These are phyloP conservation scores for Zaprionus kolodkinae DNA, from an alignment of 1,140 invertebrate species.

Conservation along the genomic window DNA sequence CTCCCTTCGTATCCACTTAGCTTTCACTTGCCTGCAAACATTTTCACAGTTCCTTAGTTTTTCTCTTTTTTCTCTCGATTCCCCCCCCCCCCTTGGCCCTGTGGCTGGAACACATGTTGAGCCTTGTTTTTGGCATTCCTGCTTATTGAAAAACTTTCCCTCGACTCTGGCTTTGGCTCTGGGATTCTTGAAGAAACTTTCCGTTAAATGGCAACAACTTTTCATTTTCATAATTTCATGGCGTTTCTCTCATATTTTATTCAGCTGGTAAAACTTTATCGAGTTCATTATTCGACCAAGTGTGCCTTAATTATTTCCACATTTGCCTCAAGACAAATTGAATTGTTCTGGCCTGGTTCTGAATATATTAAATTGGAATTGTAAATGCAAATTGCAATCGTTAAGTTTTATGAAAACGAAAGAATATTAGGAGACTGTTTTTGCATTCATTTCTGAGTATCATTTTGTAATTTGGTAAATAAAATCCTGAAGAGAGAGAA, in stretches of 20 bases:
- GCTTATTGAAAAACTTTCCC: slow-evolving; percentile 78
- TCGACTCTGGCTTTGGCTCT: slow-evolving; percentile 6
- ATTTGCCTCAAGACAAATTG: slow-evolving; percentile 54
- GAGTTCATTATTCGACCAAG: slow-evolving; percentile 61
- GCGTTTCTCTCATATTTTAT: slow-evolving; percentile 46
- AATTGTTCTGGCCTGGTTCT: slow-evolving; percentile 41
- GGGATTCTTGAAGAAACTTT: slow-evolving; percentile 59
- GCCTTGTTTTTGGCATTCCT: slow-evolving; percentile 61
- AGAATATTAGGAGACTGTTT: slow-evolving; percentile 2
- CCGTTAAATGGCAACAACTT: slow-evolving; percentile 69
- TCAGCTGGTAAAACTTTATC: slow-evolving; percentile 47
- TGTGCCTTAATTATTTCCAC: slow-evolving; percentile 62
- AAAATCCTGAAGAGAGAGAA: background rate
- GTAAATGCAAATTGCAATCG: slow-evolving; percentile 4
- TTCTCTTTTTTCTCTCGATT: slow-evolving; percentile 30
- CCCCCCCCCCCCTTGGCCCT: too few species aligned
- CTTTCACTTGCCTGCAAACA: slow-evolving; percentile 17
- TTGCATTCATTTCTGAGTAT: background rate
- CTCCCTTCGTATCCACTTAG: slow-evolving; percentile 7
- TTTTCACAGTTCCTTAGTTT: slow-evolving; percentile 50
- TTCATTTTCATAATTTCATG: slow-evolving; percentile 64
- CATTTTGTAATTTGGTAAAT: slow-evolving; percentile 2
- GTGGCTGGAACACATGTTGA: slow-evolving; percentile 44
- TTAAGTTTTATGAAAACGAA: slow-evolving; percentile 19
- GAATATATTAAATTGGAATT: slow-evolving; percentile 23